These are phyloP conservation scores for Athene cunicularia DNA, from an alignment of 2,113 vertebrate genomes.

Conservation along the genomic window DNA sequence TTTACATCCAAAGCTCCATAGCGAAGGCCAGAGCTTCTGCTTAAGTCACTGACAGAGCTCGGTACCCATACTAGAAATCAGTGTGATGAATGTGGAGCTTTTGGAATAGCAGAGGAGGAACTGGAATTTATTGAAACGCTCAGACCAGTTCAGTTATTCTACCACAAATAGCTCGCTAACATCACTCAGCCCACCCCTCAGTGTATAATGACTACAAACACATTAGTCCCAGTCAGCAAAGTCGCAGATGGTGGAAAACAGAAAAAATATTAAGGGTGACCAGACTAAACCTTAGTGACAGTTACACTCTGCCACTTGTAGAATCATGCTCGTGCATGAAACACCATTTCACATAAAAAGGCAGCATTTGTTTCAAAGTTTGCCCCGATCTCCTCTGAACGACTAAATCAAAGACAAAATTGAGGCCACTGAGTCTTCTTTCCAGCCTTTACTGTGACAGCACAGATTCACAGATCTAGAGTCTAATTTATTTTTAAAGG, in stretches of 20 bases:
- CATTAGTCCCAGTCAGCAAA: not conserved
- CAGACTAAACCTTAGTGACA: not conserved
- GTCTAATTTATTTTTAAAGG: conserved; percentile 68
- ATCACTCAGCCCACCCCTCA: conserved; percentile 3
- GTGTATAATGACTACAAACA: not conserved
- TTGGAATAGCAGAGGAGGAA: conserved; percentile 27
- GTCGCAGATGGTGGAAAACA: not conserved
- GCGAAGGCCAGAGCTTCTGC: conserved; percentile 5
- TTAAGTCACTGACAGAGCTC: not conserved
- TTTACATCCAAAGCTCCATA: conserved; percentile 8
- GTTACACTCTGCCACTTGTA: not conserved
- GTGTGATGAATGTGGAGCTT: not conserved
- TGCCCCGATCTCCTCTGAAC: conserved; percentile 31
- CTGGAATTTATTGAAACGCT: not conserved
- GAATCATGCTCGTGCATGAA: not conserved
- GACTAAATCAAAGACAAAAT: conserved; percentile 57
- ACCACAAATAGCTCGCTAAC: not conserved
- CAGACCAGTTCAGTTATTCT: not conserved
- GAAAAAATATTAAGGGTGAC: not conserved
- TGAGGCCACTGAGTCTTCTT: conserved; percentile 20
- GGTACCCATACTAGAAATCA: not conserved
- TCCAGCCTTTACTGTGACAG: conserved; percentile 42
- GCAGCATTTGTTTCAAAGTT: conserved; percentile 21
- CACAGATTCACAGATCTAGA: conserved; percentile 34
- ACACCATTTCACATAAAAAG: not conserved